Base-by-base conservation (phyloP, 92 coral and sea anemone genomes). In the Nematostella vectensis region DNA sequence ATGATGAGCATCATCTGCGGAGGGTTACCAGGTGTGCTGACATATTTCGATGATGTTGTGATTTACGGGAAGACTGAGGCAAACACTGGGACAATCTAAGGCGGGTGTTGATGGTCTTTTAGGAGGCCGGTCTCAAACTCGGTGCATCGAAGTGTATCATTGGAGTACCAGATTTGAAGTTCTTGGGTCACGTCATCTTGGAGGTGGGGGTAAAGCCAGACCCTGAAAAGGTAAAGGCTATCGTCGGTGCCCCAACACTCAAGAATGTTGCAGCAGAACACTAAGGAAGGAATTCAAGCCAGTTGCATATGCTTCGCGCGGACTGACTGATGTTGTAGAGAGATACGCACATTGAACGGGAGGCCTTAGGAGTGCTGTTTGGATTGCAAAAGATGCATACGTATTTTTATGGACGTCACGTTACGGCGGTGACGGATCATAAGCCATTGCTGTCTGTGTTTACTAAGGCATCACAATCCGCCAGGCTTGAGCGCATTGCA, bases 311-410 rank as follows among this genome's bases (percentile, higher is more conserved):
- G 72, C 63, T 25, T 54, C 63, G 15, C 47, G 55, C 16, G 49
- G 64, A 29, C 48, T 67, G 37, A 67, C 74, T 18, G 63, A 67
- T 31, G 65, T 44, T 1, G 65, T 42, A 31, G 56, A 57, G 21
- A n/a, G 65, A 22, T 59, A 69, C 51, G 58, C 75, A 12, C 67
- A 69, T 59, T 25, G 75, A 69, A 53, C 60, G 67, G 8, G 54
- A 69, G 45, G 67, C 61, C 16, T 48, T 68, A 15, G 59, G 58
- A 24, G 75, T 69, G 22, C 54, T 69, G 1, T 69, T 19, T 49
- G 75, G 75, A 33, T 25, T 69, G 25, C 75, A 58, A 48, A 68
- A 68, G 65, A 68, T 49, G 75, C 67, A 69, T 50, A 27, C 75
- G n/a, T 59, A 59, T 42, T 58, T 59, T 47, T 69, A 69, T 11